These are phyloP conservation scores for Antechinus flavipes DNA, from an alignment of 2,113 vertebrate species.

Conservation along the genomic window DNA sequence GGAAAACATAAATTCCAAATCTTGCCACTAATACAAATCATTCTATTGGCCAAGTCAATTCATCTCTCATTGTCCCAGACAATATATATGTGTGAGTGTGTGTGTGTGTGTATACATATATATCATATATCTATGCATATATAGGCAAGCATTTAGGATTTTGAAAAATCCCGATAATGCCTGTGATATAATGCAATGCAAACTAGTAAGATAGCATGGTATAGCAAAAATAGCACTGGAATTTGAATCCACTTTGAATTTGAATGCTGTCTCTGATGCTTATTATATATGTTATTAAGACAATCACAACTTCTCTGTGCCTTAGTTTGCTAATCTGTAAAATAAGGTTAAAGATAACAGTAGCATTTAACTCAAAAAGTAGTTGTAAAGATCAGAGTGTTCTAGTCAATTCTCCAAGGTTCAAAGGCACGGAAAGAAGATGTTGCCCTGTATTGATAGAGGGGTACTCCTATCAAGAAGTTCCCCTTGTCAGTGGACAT, in stretches of 20 bases:
- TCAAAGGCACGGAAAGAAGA: neutral
- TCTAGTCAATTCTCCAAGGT: neutral
- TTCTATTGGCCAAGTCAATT: neutral
- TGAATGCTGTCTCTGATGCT: neutral
- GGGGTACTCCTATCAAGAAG: neutral
- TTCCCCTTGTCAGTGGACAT: neutral
- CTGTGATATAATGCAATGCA: constrained; percentile 24
- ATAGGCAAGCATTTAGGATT: neutral
- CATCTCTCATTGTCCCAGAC: neutral
- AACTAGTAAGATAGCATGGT: neutral
- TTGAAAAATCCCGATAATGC: constrained; percentile 6
- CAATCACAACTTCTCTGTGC: neutral
- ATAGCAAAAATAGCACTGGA: neutral
- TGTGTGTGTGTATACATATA: too few relatives aligned
- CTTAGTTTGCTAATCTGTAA: neutral
- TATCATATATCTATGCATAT: neutral
- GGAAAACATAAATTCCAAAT: neutral
- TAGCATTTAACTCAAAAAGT: neutral
- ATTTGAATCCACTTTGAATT: neutral
- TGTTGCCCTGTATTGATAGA: neutral
- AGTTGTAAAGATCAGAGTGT: neutral
- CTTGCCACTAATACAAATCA: neutral
- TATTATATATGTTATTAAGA: neutral
- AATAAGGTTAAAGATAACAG: neutral
- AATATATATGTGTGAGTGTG: neutral